Conservation (phyloP, 2,797 vertebrate species). For the Spatula clypeata region DNA sequence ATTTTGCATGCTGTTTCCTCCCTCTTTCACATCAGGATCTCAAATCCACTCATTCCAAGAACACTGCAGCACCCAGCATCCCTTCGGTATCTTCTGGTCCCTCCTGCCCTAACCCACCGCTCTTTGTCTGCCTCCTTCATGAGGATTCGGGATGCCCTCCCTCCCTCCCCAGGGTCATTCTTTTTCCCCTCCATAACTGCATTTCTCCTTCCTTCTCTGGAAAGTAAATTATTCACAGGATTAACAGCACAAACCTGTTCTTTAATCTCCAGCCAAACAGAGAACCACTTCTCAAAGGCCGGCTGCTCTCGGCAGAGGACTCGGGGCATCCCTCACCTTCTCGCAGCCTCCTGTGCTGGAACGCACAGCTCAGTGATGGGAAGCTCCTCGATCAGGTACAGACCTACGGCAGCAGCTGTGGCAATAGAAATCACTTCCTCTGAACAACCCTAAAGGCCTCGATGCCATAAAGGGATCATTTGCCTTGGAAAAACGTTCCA, state of each 20-base stretch:
- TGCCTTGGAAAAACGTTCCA: neutral
- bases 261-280: slow-evolving; percentile 34
- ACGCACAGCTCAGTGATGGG: neutral
- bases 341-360: neutral
- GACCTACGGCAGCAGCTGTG: neutral
- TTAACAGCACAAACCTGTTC: slow-evolving; percentile 46
- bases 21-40: neutral
- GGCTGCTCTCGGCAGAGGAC: neutral
- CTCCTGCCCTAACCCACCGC: neutral
- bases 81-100: neutral
- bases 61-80: neutral
- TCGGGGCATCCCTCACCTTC: neutral
- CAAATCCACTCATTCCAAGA: neutral
- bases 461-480: neutral
- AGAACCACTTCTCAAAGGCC: neutral
- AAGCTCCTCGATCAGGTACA: neutral
- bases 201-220: neutral
- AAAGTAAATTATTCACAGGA: slow-evolving; percentile 59
- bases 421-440: neutral
- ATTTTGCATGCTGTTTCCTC: neutral
- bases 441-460: neutral
- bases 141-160: neutral
- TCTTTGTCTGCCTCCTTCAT: neutral
- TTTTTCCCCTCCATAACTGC: neutral
- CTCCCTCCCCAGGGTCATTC: neutral